Percentiles rank a stretch among this genome's conserved stretches.
phyloP scores from a whole-genome alignment of 2,113 vertebrate genomes.

The Epinephelus fuscoguttatus region DNA sequence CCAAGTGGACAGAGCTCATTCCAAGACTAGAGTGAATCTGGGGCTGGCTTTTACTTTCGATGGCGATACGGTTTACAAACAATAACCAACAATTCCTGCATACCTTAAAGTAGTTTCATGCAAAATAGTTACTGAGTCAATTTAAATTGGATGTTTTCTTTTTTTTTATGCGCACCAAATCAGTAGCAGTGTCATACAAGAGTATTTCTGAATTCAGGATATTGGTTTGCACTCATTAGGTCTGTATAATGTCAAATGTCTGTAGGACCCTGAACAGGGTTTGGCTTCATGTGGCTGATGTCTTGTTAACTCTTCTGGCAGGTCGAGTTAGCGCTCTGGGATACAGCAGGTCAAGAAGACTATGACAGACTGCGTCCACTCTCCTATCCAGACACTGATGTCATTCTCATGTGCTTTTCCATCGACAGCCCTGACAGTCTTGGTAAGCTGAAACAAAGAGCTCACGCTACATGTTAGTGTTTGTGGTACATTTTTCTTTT shows the following conservation, averaged over 20 bases:
- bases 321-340: slow-evolving; percentile 99
- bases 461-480: no score
- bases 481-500: background rate
- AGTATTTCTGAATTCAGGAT: background rate
- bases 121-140: no score
- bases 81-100: no score
- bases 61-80: no score
- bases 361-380: slow-evolving; percentile 97
- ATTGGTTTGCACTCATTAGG: background rate
- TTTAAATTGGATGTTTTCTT: background rate
- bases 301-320: slow-evolving; percentile 67
- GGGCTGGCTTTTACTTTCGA: no score
- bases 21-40: no score
- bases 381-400: slow-evolving; percentile 98
- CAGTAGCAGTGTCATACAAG: background rate
- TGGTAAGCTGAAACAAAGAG: slow-evolving; percentile 85
- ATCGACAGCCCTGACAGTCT: slow-evolving; percentile 99
- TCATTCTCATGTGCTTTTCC: slow-evolving; percentile 99
- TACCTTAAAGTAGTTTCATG: no score
- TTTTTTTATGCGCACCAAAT: background rate
- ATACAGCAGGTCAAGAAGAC: slow-evolving; percentile 98
- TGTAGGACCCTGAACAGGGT: background rate
- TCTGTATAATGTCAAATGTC: background rate
- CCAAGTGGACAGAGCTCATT: no score
- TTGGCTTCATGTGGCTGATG: background rate